phyloP scores from a whole-genome alignment of 2,113 vertebrate genomes.

The Protobothrops mucrosquamatus region DNA sequence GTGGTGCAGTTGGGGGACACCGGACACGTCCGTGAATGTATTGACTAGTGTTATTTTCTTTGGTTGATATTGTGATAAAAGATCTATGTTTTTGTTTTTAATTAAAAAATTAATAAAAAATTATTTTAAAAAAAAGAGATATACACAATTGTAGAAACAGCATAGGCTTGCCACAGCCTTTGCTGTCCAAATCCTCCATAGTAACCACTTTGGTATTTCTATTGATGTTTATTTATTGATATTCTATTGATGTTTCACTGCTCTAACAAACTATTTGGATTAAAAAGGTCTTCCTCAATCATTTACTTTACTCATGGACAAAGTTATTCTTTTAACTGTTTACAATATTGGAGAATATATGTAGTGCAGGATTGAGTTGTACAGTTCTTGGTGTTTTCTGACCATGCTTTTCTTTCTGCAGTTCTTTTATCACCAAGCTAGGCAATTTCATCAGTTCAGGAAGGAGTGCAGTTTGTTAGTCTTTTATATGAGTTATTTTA shows the following conservation, averaged over 20 bases:
- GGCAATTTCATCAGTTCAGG: not conserved
- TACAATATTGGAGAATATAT: not conserved
- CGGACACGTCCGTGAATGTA: too few relatives aligned
- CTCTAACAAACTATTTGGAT: not conserved
- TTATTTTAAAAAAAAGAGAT: too few relatives aligned
- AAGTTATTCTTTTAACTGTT: not conserved
- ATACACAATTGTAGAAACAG: not conserved
- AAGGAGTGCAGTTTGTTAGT: not conserved
- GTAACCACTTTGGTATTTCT: not conserved
- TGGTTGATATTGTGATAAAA: too few relatives aligned
- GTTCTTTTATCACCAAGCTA: not conserved
- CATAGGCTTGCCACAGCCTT: not conserved
- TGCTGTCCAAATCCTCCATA: not conserved
- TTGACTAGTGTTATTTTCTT: too few relatives aligned
- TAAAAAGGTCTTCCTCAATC: too few relatives aligned
- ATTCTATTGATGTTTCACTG: not conserved
- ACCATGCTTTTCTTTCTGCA: not conserved
- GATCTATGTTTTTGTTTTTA: too few relatives aligned
- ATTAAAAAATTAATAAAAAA: too few relatives aligned
- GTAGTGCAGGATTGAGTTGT: not conserved
- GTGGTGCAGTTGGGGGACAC: too few relatives aligned
- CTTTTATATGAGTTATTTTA: not conserved
- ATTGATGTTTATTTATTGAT: not conserved
- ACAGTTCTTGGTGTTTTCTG: not conserved
- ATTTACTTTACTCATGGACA: not conserved